Base-by-base conservation (phyloP, 2,797 vertebrate species). In the Hafferia zeledoni region DNA sequence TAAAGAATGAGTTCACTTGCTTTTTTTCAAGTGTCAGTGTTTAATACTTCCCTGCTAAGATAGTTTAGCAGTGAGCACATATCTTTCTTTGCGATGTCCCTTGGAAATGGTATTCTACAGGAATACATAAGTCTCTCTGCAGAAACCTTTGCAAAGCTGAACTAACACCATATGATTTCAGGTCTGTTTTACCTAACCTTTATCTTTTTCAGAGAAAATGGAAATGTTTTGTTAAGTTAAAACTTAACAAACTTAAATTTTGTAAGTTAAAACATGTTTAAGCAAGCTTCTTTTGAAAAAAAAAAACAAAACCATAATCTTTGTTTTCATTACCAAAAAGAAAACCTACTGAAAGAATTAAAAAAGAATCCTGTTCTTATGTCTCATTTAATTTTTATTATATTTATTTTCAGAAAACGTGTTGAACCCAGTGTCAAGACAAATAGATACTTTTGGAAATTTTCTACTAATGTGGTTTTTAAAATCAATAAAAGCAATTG, bases 401-500 rank as follows among this genome's bases (percentile, higher is more conserved):
- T 20, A 31, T 68, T 88, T 75, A 11, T 52, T 84, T 69, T 64
- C 49, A 83, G 37, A 63, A 87, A 86, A 84, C 39, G 3, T 7
- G 20, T 25, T 76, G 33, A 87, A 46, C 11, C 8, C 19, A 24
- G 12, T 47, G 19, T 35, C 52, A 70, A 88, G 44, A 75, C 8
- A 78, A 81, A 17, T 30, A 68, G 30, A 50, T 86, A 44, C 9
- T 64, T 81, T 31, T 57, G 43, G 17, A 81, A 17, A 15, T 44
- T 81, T 83, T 77, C 61, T 46, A 46, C 31, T 25, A 87, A 27
- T 76, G 52, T 52, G 25, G 6, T 10, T 39, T 85, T 89, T 85
- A 88, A 75, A 80, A 91, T 80, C 80, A 75, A 87, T 50, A 60
- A 76, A 95, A 95, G 16, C 22, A 59, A 65, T 64, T 56, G n/a